Conservation (phyloP, 2,888 invertebrate genomes). For the Eurytoma adleriae region DNA sequence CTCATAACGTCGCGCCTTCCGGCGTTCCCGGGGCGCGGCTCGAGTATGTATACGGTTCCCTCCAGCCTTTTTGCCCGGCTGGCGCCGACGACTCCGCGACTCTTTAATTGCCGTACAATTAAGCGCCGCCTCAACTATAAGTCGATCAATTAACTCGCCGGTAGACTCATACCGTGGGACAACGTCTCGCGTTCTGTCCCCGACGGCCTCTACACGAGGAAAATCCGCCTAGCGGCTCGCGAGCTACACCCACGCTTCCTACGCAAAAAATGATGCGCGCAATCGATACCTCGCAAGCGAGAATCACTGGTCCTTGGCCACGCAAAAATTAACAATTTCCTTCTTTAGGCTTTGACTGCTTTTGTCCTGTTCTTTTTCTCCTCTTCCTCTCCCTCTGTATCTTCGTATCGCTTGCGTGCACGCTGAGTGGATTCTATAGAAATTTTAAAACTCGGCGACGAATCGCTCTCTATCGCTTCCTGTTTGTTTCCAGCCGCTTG, state of each 20-base stretch:
- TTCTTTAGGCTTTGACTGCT: background rate
- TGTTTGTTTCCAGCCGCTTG: no score
- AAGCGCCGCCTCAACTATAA: conserved; percentile 45
- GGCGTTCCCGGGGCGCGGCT: conserved; percentile 14
- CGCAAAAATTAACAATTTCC: conserved; percentile 39
- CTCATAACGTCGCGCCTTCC: conserved; percentile 17
- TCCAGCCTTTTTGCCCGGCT: background rate
- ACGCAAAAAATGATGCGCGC: background rate
- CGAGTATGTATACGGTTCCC: no score
- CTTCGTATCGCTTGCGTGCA: no score
- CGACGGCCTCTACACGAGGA: background rate
- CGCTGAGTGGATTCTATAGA: no score
- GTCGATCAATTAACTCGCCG: conserved; percentile 56
- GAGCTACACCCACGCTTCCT: conserved; percentile 27
- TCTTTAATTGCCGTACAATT: conserved; percentile 58
- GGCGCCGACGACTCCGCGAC: conserved; percentile 16
- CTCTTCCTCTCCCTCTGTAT: no score
- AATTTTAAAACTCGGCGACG: no score
- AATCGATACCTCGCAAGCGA: background rate
- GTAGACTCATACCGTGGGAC: conserved; percentile 35
- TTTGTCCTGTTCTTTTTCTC: background rate
- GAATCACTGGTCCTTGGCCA: background rate
- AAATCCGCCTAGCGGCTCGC: conserved; percentile 17
- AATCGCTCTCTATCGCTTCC: no score
- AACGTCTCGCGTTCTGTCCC: background rate